phyloP scores from a whole-genome alignment of 2,888 invertebrate genomes.

The Abrostola triplasia region DNA sequence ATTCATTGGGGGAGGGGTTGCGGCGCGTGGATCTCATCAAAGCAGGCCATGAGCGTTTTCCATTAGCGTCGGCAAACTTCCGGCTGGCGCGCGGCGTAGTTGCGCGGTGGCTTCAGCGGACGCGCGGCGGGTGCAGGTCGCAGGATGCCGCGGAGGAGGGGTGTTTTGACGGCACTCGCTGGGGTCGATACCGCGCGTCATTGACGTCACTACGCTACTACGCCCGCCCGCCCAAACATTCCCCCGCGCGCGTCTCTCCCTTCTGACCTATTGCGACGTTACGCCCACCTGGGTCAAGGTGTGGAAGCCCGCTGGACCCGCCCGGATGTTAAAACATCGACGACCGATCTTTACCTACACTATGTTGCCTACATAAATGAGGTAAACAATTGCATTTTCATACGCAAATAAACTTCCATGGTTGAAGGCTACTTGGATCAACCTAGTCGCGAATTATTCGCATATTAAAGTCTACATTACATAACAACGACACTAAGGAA shows the following conservation, averaged over 20 bases:
- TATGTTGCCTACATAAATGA: conserved; percentile 38
- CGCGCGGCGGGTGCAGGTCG: conserved; percentile 46
- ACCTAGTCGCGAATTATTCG: background rate
- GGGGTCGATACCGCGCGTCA: conserved; percentile 82
- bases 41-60: conserved; percentile 74
- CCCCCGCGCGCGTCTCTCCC: conserved; percentile 72
- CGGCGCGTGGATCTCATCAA: conserved; percentile 65
- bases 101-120: conserved; percentile 62
- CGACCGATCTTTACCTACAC: conserved; percentile 36
- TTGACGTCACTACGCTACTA: conserved; percentile 88
- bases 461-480: background rate
- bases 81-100: conserved; percentile 83
- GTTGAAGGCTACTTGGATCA: conserved; percentile 8
- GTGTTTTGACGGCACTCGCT: conserved; percentile 81
- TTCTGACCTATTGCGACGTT: conserved; percentile 83
- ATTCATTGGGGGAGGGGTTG: conserved; percentile 44
- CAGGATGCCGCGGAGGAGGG: conserved; percentile 65
- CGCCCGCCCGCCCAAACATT: conserved; percentile 86
- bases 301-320: conserved; percentile 74
- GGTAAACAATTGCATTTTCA: conserved; percentile 32
- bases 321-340: conserved; percentile 62
- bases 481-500: too few relatives aligned
- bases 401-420: conserved; percentile 23
- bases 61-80: conserved; percentile 77
- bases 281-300: conserved; percentile 87